Evolutionary conservation across 2,113 vertebrate genomes (phyloP).

Genomic region (Siniperca knerii): DNA sequence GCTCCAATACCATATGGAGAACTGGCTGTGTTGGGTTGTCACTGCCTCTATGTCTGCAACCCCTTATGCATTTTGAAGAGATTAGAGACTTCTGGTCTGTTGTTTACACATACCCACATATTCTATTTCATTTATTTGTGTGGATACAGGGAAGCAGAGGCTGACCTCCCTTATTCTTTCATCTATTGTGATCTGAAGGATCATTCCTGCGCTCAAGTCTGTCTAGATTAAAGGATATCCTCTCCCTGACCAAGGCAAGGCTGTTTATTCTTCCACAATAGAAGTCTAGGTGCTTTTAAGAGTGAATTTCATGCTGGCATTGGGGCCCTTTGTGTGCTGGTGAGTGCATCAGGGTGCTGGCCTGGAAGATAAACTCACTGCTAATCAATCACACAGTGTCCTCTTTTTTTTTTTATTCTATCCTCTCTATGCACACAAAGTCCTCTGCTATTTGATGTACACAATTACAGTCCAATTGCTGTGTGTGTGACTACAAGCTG

Average conservation of each 20-base stretch:
- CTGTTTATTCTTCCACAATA: constrained; percentile 71
- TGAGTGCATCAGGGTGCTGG: constrained; percentile 67
- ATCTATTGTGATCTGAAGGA: constrained; percentile 77
- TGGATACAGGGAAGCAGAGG: constrained; percentile 34
- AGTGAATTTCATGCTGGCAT: constrained; percentile 68
- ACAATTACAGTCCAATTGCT: constrained; percentile 37
- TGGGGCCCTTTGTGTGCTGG: constrained; percentile 63
- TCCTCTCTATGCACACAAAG: constrained; percentile 20
- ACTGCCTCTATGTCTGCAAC: constrained; percentile 24
- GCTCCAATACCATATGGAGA: constrained; percentile 42
- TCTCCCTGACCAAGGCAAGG: constrained; percentile 54
- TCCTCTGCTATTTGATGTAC: constrained; percentile 15
- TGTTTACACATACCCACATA: constrained; percentile 53
- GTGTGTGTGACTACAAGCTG: constrained; percentile 20
- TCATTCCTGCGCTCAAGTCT: constrained; percentile 66
- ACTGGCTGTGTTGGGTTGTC: constrained; percentile 35
- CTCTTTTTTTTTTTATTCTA: not conserved
- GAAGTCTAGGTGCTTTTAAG: constrained; percentile 68
- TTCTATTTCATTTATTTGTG: constrained; percentile 45
- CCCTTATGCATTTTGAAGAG: constrained; percentile 43
- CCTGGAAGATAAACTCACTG: constrained; percentile 73
- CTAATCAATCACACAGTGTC: constrained; percentile 74
- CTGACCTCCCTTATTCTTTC: constrained; percentile 66
- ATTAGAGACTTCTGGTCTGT: constrained; percentile 36
- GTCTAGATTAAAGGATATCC: constrained; percentile 72